Evolutionary conservation across 2,797 vertebrate species (phyloP), one percentile per base, ranked within the genome.

Genomic region (Anabas testudineus): DNA sequence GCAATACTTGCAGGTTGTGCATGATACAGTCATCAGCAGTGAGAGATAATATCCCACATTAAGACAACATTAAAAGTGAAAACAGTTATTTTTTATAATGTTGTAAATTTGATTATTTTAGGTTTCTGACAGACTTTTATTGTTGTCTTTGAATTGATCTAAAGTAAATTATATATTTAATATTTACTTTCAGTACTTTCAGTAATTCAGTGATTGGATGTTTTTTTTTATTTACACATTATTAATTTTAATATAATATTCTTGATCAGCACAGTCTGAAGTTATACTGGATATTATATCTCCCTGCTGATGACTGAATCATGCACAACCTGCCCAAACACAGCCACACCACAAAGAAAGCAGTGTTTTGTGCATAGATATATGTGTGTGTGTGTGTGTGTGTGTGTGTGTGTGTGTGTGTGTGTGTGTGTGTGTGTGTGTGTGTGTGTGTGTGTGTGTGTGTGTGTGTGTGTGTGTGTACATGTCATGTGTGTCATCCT

Each of bases 401-500:
- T n/a, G n/a, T n/a, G n/a, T n/a, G n/a, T n/a, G n/a, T n/a, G n/a
- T n/a, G n/a, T n/a, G n/a, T n/a, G n/a, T 28, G 34, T 41, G 14
- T 13, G 19, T 39, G 45, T 56, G 46, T 63, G 51, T 45, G 43
- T 15, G 64, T 18, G 43, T 65, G 28, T 15, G 24, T 59, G 56
- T 52, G 39, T n/a, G 19, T 68, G 32, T 45, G 42, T 51, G 32
- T 34, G 26, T 54, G 54, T 24, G 46, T 26, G 42, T 13, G 28
- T 61, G n/a, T 57, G 26, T 59, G 28, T 43, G 42, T 21, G 43
- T 37, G 19, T 26, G 57, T 46, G 63, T 32, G 22, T 61, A 5
- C 7, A 28, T 52, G 60, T 58, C 22, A 51, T 3, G 30, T 46
- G 74, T 67, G 74, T 71, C 45, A 1, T 77, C 60, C 32, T 56